Evolutionary conservation across 2,113 vertebrate species (phyloP).

Genomic region (Pipra filicauda): DNA sequence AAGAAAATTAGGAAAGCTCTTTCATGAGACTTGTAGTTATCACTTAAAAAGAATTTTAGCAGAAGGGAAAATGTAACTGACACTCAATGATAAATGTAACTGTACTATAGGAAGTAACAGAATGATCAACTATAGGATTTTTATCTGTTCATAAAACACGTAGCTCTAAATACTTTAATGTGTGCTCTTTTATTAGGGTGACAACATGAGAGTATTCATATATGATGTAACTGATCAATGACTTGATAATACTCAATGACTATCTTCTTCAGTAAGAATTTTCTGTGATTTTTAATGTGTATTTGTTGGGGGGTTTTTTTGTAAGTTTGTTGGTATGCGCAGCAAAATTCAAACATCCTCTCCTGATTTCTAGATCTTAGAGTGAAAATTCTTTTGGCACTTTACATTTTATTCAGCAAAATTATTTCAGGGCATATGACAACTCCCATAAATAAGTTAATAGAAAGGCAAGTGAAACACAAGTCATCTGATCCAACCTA

Average conservation of each 20-base stretch:
- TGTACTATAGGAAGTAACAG: background rate
- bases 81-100: background rate
- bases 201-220: background rate
- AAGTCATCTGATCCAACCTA: background rate
- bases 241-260: background rate
- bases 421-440: background rate
- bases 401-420: background rate
- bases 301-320: background rate
- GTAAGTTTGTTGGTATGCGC: background rate
- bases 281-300: background rate
- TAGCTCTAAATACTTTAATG: background rate
- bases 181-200: background rate
- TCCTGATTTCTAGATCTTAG: background rate
- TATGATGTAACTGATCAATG: background rate
- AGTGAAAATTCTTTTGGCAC: background rate
- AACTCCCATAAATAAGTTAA: background rate
- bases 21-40: background rate
- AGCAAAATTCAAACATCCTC: background rate
- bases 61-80: background rate
- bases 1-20: background rate
- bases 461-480: background rate
- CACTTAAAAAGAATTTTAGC: background rate
- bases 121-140: background rate
- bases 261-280: background rate
- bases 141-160: background rate